Conservation (phyloP, 2,888 invertebrate genomes). For the Nesidiocoris tenuis region DNA sequence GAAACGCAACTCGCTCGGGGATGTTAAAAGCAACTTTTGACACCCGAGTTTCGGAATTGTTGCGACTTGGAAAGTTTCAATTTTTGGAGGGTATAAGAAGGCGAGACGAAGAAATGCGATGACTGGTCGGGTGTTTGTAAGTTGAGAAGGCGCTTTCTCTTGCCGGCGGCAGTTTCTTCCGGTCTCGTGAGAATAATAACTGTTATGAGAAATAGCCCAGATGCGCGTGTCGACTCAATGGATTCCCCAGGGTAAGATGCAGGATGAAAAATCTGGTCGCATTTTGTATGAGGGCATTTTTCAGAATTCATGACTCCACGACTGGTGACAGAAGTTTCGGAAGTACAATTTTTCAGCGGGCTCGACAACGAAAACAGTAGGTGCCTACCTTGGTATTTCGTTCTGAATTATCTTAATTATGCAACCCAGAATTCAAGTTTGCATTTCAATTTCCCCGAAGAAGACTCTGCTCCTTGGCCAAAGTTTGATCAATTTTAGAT, state of each 20-base stretch:
- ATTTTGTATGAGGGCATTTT: conserved; percentile 25
- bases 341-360: neutral
- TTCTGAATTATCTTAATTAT: too few relatives aligned
- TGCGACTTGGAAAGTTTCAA: neutral
- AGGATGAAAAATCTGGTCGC: conserved; percentile 17
- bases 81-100: neutral
- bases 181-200: conserved; percentile 28
- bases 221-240: conserved; percentile 6
- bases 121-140: conserved; percentile 1
- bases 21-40: neutral
- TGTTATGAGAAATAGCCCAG: conserved; percentile 19
- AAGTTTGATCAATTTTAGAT: too few relatives aligned
- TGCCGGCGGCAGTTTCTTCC: neutral
- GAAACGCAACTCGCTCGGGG: neutral
- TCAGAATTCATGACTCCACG: conserved; percentile 1
- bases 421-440: too few relatives aligned
- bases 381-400: neutral
- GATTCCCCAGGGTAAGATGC: neutral
- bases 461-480: too few relatives aligned
- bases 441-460: too few relatives aligned
- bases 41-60: neutral
- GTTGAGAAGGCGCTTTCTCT: neutral
- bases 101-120: conserved; percentile 7
- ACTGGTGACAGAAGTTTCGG: conserved; percentile 3
- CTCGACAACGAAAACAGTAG: neutral